Percentiles rank a stretch among this genome's conserved stretches.
Evolutionary conservation across 2,113 vertebrate genomes (phyloP).

Genomic region (Hystrix cristata): DNA sequence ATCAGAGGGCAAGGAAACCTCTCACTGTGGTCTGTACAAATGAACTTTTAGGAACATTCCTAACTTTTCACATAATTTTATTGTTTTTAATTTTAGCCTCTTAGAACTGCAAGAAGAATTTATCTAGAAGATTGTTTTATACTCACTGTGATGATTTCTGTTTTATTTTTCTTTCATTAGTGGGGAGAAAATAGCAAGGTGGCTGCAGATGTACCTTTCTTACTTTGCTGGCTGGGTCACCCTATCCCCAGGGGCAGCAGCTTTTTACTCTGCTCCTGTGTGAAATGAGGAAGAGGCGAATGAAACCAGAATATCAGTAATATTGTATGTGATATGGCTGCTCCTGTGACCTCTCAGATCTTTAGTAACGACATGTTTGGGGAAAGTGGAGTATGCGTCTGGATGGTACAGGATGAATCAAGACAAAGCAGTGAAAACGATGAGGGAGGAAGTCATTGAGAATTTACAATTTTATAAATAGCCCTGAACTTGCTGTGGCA

Average conservation of each 20-base stretch:
- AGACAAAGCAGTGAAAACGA: not conserved
- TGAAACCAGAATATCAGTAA: not conserved
- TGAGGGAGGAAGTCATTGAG: not conserved
- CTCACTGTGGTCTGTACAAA: not conserved
- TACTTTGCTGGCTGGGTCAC: not conserved
- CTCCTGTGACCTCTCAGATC: not conserved
- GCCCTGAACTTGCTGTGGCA: not conserved
- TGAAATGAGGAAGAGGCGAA: not conserved
- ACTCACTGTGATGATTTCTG: not conserved
- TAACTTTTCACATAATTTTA: not conserved
- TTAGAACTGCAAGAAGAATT: constrained; percentile 16
- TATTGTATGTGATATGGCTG: not conserved
- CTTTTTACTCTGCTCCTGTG: not conserved
- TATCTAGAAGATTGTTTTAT: not conserved
- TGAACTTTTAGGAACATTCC: not conserved
- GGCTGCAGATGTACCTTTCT: not conserved
- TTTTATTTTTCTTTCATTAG: constrained; percentile 13
- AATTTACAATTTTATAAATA: not conserved
- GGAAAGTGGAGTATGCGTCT: not conserved
- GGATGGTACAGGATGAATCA: not conserved
- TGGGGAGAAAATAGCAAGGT: not conserved
- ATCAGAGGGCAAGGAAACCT: not conserved
- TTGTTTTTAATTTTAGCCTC: not conserved
- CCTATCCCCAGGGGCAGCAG: too few relatives aligned
- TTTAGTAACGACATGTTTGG: not conserved